phyloP scores from a whole-genome alignment of 2,888 invertebrate genomes.

The Zaprionus lineosus region DNA sequence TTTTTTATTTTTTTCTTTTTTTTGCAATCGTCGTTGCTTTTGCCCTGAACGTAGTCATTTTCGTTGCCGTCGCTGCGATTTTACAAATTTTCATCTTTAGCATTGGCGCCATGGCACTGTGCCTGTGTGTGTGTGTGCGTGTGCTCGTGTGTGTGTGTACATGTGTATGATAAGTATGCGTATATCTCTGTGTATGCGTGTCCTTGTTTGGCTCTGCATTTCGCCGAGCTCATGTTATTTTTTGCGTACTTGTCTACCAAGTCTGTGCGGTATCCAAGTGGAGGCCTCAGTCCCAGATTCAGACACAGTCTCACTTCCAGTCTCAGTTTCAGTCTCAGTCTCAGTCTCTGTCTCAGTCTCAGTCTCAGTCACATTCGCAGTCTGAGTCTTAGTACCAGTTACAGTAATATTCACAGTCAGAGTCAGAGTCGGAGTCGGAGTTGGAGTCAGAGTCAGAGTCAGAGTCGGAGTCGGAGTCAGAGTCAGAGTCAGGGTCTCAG shows the following conservation, averaged over 20 bases:
- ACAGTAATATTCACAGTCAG: too few species aligned
- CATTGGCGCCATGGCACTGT: constrained; percentile 51
- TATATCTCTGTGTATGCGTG: constrained; percentile 28
- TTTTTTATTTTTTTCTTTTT: constrained; percentile 42
- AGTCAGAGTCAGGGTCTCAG: constrained; percentile 1
- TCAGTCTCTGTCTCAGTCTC: constrained; percentile 8
- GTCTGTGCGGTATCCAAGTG: constrained; percentile 58
- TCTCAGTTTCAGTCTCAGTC: constrained; percentile 19
- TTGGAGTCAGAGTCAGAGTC: too few species aligned
- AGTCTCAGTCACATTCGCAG: constrained; percentile 8
- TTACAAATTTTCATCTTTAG: constrained; percentile 68
- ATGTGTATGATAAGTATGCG: constrained; percentile 15
- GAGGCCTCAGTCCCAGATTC: constrained; percentile 13
- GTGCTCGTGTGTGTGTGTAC: constrained; percentile 26
- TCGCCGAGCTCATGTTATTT: constrained; percentile 68
- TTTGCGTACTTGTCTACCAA: constrained; percentile 68
- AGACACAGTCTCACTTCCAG: constrained; percentile 37
- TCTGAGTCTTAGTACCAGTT: constrained; percentile 13
- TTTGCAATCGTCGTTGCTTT: too few species aligned
- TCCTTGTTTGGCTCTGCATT: constrained; percentile 48
- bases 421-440: too few species aligned
- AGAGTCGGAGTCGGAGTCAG: constrained; percentile 17
- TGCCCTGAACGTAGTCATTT: too few species aligned
- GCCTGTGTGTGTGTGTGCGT: constrained; percentile 14
- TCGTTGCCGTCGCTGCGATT: constrained; percentile 60